Conservation (phyloP, 2,888 invertebrate species). For the Escarpia spicata region DNA sequence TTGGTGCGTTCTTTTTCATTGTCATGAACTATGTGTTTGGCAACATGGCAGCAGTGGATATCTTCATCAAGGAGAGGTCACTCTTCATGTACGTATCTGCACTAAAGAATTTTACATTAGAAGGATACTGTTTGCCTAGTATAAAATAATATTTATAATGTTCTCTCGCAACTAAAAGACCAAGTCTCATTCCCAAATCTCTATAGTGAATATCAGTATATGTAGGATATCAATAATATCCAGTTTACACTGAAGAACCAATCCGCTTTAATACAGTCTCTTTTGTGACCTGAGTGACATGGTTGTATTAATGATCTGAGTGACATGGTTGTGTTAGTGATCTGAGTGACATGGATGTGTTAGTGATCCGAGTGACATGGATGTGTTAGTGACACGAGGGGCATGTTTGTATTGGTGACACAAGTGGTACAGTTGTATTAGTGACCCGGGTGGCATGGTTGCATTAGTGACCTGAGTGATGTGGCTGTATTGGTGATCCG, state of each 20-base stretch:
- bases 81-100: slow-evolving; percentile 63
- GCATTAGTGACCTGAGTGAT: background rate
- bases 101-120: background rate
- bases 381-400: background rate
- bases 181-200: background rate
- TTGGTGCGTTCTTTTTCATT: slow-evolving; percentile 65
- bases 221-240: too few species aligned
- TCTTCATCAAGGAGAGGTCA: slow-evolving; percentile 64
- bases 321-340: background rate
- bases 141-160: background rate
- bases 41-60: slow-evolving; percentile 63
- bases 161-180: background rate
- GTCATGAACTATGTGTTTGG: slow-evolving; percentile 65
- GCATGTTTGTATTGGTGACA: too few species aligned
- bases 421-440: background rate
- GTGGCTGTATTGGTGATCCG: background rate
- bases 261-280: too few species aligned
- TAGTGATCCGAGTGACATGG: background rate
- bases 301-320: background rate
- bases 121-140: background rate
- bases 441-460: background rate
- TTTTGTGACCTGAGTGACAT: too few species aligned
- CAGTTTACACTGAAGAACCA: too few species aligned
- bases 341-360: background rate
- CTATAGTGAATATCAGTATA: too few species aligned